A percentile compares a stretch with the other conserved stretches of the same genome.
Evolutionary conservation across 2,888 invertebrate species (phyloP).

Genomic region (Chromoteleia sp.): DNA sequence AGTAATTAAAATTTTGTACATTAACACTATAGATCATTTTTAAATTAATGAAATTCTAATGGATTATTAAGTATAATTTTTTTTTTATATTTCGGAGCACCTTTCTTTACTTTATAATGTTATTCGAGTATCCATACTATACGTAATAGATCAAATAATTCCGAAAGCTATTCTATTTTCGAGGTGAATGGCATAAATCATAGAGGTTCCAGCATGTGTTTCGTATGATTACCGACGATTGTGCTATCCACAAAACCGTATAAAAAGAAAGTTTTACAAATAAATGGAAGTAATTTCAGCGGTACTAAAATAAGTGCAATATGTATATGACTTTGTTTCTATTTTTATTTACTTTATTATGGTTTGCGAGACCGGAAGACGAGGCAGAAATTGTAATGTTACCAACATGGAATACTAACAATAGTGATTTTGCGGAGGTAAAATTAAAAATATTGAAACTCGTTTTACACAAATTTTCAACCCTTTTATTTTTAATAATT

Average conservation of each 20-base stretch:
- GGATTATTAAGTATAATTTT: too few relatives aligned
- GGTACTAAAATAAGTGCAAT: constrained; percentile 64
- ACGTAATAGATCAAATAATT: constrained; percentile 23
- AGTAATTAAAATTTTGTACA: background rate
- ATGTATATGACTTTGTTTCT: constrained; percentile 70
- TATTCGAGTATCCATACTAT: background rate
- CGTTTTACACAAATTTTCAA: too few relatives aligned
- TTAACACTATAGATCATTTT: background rate
- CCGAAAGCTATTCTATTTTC: constrained; percentile 25
- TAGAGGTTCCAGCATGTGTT: constrained; percentile 79
- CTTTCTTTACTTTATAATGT: background rate
- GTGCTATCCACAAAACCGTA: constrained; percentile 44
- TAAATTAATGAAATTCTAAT: too few relatives aligned
- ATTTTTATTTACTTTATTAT: constrained; percentile 62
- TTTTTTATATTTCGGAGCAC: too few relatives aligned
- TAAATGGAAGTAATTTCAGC: constrained; percentile 70
- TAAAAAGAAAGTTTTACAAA: constrained; percentile 71
- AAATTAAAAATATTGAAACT: constrained; percentile 1
- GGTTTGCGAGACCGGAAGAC: constrained; percentile 39
- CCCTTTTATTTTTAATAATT: too few relatives aligned
- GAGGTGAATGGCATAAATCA: constrained; percentile 70
- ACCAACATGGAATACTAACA: constrained; percentile 72
- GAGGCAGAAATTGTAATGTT: constrained; percentile 75
- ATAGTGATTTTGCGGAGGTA: constrained; percentile 68
- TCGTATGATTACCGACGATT: constrained; percentile 58